phyloP scores from a whole-genome alignment of 2,113 vertebrate species.

The Pithys albifrons region DNA sequence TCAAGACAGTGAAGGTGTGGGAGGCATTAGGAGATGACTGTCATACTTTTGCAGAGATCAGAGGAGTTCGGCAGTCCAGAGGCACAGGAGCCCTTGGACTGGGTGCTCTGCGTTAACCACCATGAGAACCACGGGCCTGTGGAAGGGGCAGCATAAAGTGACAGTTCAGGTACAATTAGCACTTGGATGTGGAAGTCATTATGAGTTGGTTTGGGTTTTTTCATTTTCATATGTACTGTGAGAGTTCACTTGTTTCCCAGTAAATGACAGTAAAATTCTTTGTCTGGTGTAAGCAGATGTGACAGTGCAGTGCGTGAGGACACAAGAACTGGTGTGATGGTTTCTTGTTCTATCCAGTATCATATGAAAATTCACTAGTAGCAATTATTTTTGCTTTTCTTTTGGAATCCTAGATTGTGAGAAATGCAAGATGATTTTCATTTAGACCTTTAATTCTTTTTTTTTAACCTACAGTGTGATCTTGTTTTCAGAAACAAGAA shows the following conservation, averaged over 20 bases:
- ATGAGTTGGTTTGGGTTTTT: not conserved
- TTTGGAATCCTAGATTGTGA: not conserved
- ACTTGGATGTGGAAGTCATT: not conserved
- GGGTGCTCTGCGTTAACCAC: not conserved
- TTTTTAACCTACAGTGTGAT: not conserved
- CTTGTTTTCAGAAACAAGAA: not conserved
- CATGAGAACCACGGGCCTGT: not conserved
- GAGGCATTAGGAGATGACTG: not conserved
- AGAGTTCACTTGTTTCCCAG: not conserved
- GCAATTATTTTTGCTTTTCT: not conserved
- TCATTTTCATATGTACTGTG: not conserved
- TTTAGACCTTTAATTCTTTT: not conserved
- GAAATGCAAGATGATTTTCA: not conserved
- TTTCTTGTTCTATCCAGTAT: rapidly evolving
- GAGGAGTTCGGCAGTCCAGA: not conserved
- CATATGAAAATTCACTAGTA: not conserved
- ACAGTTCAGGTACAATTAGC: not conserved
- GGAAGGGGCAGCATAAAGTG: not conserved
- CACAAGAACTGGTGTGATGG: not conserved
- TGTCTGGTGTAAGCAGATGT: not conserved
- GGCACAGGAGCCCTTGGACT: not conserved
- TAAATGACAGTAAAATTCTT: not conserved
- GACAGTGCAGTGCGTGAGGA: not conserved
- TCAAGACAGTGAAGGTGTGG: not conserved
- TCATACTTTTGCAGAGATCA: not conserved